Percentiles rank a stretch among this genome's conserved stretches.
phyloP scores from a whole-genome alignment of 2,888 invertebrate genomes.

The Mechanitis messenoides region DNA sequence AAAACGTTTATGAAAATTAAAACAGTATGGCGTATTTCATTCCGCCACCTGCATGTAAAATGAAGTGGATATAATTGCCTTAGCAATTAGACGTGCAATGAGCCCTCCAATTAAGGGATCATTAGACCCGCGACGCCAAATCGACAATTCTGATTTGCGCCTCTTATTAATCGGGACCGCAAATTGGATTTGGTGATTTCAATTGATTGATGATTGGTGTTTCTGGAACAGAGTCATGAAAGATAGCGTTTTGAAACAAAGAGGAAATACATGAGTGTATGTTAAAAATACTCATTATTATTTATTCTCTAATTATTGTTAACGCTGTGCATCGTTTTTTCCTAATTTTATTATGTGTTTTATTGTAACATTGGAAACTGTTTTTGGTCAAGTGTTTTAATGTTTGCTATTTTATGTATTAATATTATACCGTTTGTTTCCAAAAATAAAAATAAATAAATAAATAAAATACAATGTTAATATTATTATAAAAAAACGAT shows the following conservation, averaged over 20 bases:
- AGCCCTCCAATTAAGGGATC: slow-evolving; percentile 39
- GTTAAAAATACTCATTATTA: no score
- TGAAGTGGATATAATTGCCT: slow-evolving; percentile 40
- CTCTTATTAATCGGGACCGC: slow-evolving; percentile 20
- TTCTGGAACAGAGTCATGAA: slow-evolving; percentile 7
- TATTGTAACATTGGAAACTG: no score
- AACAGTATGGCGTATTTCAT: slow-evolving; percentile 12
- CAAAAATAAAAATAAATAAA: no score
- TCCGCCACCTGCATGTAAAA: slow-evolving; percentile 37
- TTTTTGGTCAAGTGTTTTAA: no score
- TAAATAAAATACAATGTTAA: no score
- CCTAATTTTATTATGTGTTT: no score
- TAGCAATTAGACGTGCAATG: slow-evolving; percentile 42
- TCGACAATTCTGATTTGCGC: slow-evolving; percentile 30
- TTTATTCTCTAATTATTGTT: no score
- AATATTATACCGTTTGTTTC: no score
- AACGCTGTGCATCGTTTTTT: no score
- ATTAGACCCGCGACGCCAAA: slow-evolving; percentile 33
- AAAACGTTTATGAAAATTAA: slow-evolving; percentile 9
- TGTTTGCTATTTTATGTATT: no score
- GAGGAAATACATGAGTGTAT: neutral
- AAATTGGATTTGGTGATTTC: slow-evolving; percentile 8
- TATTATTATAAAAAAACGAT: no score
- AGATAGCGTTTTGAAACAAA: slow-evolving; percentile 2
- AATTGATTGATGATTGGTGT: slow-evolving; percentile 6